These are phyloP conservation scores for Drosophila multiciliata DNA, from an alignment of 2,888 invertebrate genomes.

Conservation along the genomic window DNA sequence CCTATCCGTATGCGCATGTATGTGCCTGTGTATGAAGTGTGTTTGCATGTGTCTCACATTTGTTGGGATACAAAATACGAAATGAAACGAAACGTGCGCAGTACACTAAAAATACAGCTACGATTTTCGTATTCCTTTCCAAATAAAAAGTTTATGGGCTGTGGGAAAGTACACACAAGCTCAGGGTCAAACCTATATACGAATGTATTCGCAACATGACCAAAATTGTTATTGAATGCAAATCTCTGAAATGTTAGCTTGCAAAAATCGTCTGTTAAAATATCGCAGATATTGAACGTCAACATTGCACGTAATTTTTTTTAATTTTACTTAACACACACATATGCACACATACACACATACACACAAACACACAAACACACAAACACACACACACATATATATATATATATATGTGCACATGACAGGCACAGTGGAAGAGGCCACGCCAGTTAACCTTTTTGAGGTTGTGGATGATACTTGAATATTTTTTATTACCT, in stretches of 20 bases:
- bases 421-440: conserved; percentile 30
- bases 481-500: conserved; percentile 29
- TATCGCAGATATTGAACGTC: conserved; percentile 31
- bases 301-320: conserved; percentile 61
- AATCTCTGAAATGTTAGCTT: conserved; percentile 10
- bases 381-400: conserved; percentile 17
- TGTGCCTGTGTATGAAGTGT: conserved; percentile 8
- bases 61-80: conserved; percentile 38
- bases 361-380: conserved; percentile 15
- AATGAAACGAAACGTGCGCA: conserved; percentile 59
- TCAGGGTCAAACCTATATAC: not conserved
- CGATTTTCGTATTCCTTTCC: conserved; percentile 26
- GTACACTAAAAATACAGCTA: conserved; percentile 43
- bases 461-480: conserved; percentile 64
- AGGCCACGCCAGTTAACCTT: conserved; percentile 65
- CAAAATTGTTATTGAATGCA: conserved; percentile 22
- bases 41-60: conserved; percentile 1
- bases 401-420: conserved; percentile 17
- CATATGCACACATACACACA: conserved; percentile 17
- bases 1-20: conserved; percentile 6
- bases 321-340: conserved; percentile 46
- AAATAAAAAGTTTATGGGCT: conserved; percentile 27
- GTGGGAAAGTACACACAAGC: conserved; percentile 12
- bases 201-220: not conserved
- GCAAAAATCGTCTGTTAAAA: not conserved